Evolutionary conservation across 2,113 vertebrate genomes (phyloP), one percentile per base, ranked within the genome.

Genomic region (Mormoops blainvillei): DNA sequence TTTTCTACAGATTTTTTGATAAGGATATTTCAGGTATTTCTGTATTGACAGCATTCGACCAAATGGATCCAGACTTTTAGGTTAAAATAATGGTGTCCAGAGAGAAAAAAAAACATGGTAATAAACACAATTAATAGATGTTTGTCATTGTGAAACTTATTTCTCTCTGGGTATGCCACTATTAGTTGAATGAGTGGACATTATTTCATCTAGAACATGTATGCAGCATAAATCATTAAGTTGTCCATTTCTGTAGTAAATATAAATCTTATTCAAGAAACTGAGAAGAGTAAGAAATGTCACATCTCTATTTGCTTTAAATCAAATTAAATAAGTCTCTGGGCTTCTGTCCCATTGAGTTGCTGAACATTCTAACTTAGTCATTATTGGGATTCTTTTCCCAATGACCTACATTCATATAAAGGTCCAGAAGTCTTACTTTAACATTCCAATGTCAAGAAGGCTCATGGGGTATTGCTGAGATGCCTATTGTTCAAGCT

Each of bases 241-340:
- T 52, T 73, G 86, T 92, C 90, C 76, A 93, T 87, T 96, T 96
- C 58, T 63, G 54, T 89, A 20, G 48, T 89, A 87, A 89, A 87
- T 74, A 97, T 94, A 97, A 97, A 96, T 97, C 90, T 93, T 94
- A 95, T 70, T 96, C 83, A 89, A 74, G 93, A 97, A 95, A 97
- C 94, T 95, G 83, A 89, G 94, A 73, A 95, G 87, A 95, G 83
- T 54, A 89, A 95, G 92, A 96, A 97, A 96, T 95, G 87, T 77
- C 87, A 94, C 78, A 93, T 94, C 77, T 95, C 83, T 97, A 93
- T 94, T 96, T 96, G 83, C 89, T 89, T 93, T 96, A 96, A 97
- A 95, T 96, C 87, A 95, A 86, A 81, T 97, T 52, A 52, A 52
- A 52, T 52, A 82, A 71, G 52, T 91, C 92, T 89, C 83, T 63